Evolutionary conservation across 2,113 vertebrate species (phyloP).

Genomic region (Chamaea fasciata): DNA sequence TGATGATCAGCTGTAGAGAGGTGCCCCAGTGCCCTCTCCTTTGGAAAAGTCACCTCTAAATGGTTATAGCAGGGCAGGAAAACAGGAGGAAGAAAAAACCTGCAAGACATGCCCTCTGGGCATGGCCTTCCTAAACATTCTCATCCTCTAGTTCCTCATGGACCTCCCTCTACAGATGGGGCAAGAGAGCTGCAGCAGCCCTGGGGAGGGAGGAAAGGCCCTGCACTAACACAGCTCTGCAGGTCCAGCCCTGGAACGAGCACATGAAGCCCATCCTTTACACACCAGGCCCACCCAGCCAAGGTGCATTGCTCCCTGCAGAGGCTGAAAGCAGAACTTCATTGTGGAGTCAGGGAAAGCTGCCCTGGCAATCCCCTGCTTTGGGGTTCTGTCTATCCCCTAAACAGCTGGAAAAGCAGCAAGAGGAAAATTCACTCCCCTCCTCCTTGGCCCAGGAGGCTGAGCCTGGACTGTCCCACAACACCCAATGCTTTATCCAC

Average conservation of each 20-base stretch:
- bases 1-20: not conserved
- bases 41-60: not conserved
- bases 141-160: not conserved
- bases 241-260: accelerated
- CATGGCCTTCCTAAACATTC: not conserved
- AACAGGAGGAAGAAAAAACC: not conserved
- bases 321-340: not conserved
- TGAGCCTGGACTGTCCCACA: not conserved
- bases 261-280: not conserved
- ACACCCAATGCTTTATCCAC: not conserved
- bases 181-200: not conserved
- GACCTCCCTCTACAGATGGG: not conserved
- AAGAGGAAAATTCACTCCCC: not conserved
- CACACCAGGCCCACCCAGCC: not conserved
- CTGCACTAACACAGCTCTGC: not conserved
- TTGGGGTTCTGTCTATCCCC: not conserved
- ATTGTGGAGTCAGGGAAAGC: not conserved
- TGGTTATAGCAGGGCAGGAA: not conserved
- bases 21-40: not conserved
- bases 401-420: not conserved
- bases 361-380: not conserved
- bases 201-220: not conserved
- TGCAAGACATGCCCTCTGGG: not conserved
- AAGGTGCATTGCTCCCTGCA: not conserved
- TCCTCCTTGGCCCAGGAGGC: not conserved